A percentile compares a stretch with the other conserved stretches of the same genome.
Evolutionary conservation across 2,797 vertebrate species (phyloP).

Genomic region (Phalanger gymnotis): DNA sequence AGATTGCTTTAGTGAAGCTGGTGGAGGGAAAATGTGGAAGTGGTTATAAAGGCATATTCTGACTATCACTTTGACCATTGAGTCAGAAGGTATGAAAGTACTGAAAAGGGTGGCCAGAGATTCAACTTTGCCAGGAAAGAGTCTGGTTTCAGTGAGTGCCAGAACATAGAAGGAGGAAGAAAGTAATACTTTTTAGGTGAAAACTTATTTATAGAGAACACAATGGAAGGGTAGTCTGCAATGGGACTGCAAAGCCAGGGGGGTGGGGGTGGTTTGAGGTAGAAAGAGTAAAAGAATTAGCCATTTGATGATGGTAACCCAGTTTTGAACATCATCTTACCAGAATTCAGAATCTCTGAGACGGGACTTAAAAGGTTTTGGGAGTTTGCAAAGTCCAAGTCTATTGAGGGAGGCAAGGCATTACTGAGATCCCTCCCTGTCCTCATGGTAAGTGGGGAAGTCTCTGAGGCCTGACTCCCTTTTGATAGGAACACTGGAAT

Average conservation of each 20-base stretch:
- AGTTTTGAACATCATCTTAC: neutral
- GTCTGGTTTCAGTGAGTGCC: neutral
- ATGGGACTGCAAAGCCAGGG: too few relatives aligned
- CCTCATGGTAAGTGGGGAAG: neutral
- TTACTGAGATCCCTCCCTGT: neutral
- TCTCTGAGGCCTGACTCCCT: neutral
- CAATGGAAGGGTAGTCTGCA: neutral
- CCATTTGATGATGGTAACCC: neutral
- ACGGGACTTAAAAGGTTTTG: neutral
- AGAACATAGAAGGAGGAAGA: too few relatives aligned
- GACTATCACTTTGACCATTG: neutral
- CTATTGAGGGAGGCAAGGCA: neutral
- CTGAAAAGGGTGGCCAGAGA: neutral
- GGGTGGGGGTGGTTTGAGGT: neutral
- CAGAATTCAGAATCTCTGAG: neutral
- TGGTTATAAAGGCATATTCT: too few relatives aligned
- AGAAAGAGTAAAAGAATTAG: neutral
- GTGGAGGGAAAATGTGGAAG: too few relatives aligned
- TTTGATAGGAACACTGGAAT: neutral
- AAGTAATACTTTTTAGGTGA: too few relatives aligned
- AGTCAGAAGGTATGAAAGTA: neutral
- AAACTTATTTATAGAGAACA: too few relatives aligned
- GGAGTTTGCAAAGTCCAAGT: neutral
- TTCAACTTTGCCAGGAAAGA: neutral
- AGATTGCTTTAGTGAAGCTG: too few relatives aligned